Base-by-base conservation (phyloP, 2,888 invertebrate genomes). In the Lepidochitona cinerea region DNA sequence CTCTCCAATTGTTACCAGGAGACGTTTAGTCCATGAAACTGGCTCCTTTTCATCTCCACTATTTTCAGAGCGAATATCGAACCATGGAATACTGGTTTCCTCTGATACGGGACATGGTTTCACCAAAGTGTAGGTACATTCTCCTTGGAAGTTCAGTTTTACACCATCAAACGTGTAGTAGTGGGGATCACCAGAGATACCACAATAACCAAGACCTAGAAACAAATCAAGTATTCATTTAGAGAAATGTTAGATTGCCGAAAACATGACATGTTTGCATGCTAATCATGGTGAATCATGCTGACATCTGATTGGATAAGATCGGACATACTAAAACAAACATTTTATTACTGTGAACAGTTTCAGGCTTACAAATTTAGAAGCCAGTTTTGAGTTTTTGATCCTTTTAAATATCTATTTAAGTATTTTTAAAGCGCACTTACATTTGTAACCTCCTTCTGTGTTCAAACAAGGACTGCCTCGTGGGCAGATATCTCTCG, bases 91-190 rank as follows among this genome's bases (percentile, higher is more conserved):
- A 4, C 59, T 29, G 23, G 18, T 29, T 14, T 7, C 1, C 26
- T 59, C 59, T 59, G 23, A 23, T 9, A 4, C 3, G 26, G 59
- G 59, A 32, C 59, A 59, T 18, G 59, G 59, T 29, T 59, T 59
- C 23, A 59, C 59, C 59, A 59, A 26, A 12, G 18, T 18, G 59
- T 59, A 59, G 4, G 59, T 59, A 26, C 59, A 59, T 32, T 59
- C 59, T 59, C 59, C 59, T 26, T 59, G 59, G 59, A 59, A 59
- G 59, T 59, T 59, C 26, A 59, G 23, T 29, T 59, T 59, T 23
- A 26, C 59, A 18, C 59, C 59, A 26, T 59, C 59, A 26, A 59
- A 59, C 12, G 59, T 59, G 29, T 59, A 29, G 32, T 59, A 26
- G 32, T 59, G 59, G 23, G 59, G 59, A 29, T 59, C 59, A 29